phyloP scores from a whole-genome alignment of 2,113 vertebrate genomes.

The Accipiter virgatus region DNA sequence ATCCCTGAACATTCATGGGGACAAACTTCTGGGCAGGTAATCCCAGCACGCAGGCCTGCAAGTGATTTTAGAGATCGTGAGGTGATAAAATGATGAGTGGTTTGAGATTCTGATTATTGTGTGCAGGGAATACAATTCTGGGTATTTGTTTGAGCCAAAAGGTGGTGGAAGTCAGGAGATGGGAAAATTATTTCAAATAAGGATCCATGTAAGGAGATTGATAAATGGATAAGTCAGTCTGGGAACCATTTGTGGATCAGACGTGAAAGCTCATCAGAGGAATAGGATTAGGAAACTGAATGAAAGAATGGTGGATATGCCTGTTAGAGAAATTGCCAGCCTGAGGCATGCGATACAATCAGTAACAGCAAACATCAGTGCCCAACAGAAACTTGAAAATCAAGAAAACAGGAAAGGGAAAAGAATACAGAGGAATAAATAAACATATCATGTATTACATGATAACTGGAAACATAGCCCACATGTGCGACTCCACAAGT shows the following conservation, averaged over 20 bases:
- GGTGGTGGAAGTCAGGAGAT: not conserved
- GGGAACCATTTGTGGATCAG: not conserved
- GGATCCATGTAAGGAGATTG: not conserved
- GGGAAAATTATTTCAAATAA: not conserved
- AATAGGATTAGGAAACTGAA: not conserved
- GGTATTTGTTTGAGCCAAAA: not conserved
- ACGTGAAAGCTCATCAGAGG: not conserved
- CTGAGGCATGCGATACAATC: not conserved
- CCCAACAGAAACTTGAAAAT: not conserved
- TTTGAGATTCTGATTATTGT: not conserved
- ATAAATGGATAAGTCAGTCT: not conserved
- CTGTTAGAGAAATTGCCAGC: not conserved
- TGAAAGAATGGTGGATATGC: not conserved
- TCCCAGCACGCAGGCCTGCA: not conserved
- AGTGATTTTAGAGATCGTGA: not conserved
- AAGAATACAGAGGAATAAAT: not conserved
- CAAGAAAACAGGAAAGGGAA: not conserved
- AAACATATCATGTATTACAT: not conserved
- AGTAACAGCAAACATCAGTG: not conserved
- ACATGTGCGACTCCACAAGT: not conserved
- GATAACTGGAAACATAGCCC: not conserved
- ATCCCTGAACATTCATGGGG: not conserved
- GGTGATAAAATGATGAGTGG: not conserved
- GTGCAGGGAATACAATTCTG: not conserved
- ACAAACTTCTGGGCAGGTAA: not conserved